phyloP scores from a whole-genome alignment of 1,140 invertebrate genomes.

The Nymphalis io region DNA sequence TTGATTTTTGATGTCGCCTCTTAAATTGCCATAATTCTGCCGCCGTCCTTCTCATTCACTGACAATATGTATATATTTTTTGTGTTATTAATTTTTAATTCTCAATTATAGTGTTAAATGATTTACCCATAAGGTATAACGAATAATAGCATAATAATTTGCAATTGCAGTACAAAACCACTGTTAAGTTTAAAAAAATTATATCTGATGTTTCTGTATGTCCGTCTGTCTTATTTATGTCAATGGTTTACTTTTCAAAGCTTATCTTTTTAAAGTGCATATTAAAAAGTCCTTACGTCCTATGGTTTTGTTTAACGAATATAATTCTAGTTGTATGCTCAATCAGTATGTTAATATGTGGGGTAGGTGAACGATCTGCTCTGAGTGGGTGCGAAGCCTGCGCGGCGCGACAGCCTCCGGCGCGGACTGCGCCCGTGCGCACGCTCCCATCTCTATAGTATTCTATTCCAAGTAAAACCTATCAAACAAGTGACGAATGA shows the following conservation, averaged over 20 bases:
- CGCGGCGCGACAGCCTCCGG: conserved; percentile 58
- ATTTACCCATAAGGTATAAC: neutral
- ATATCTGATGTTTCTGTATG: too few species aligned
- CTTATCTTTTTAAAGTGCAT: too few species aligned
- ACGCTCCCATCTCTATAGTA: conserved; percentile 47
- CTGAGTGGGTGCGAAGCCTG: conserved; percentile 64
- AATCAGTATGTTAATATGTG: conserved; percentile 75
- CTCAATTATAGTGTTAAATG: neutral
- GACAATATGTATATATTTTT: conserved; percentile 51
- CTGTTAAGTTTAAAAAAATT: too few species aligned
- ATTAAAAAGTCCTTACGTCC: too few species aligned
- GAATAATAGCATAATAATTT: too few species aligned
- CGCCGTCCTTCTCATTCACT: conserved; percentile 46
- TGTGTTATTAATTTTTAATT: neutral
- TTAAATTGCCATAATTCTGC: conserved; percentile 54
- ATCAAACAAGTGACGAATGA: conserved; percentile 21
- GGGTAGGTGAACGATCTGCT: conserved; percentile 73
- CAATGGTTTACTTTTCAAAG: too few species aligned
- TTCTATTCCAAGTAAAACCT: conserved; percentile 25
- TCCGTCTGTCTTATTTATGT: too few species aligned
- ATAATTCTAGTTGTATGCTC: conserved; percentile 56
- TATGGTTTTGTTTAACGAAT: too few species aligned
- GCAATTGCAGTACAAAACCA: too few species aligned
- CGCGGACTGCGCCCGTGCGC: conserved; percentile 65
- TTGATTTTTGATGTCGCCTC: conserved; percentile 72